These are phyloP conservation scores for Augochlorella aurata DNA, from an alignment of 2,888 invertebrate genomes.

Conservation along the genomic window DNA sequence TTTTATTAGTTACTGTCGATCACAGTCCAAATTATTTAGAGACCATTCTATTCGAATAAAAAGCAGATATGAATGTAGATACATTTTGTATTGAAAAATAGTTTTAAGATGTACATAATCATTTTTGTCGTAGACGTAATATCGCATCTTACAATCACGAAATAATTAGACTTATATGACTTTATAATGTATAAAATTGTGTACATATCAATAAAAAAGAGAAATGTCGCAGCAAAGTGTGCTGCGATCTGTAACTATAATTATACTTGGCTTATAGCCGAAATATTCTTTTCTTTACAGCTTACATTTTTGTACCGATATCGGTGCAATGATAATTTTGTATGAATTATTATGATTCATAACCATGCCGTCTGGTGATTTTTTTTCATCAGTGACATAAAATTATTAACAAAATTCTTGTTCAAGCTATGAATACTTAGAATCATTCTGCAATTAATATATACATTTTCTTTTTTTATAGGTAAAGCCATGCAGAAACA, in stretches of 20 bases:
- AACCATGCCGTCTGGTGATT: background rate
- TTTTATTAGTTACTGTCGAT: background rate
- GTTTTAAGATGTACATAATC: background rate
- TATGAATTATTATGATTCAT: slow-evolving; percentile 12
- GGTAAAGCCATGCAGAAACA: slow-evolving; percentile 82
- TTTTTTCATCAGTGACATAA: background rate
- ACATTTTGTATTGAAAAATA: background rate
- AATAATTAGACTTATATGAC: background rate
- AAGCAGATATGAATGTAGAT: background rate
- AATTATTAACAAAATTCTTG: background rate
- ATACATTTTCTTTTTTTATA: slow-evolving; percentile 49
- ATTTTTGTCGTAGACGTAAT: background rate
- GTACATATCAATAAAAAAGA: slow-evolving; percentile 51
- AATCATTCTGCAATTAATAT: background rate
- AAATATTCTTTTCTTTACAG: slow-evolving; percentile 73
- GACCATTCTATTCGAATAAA: background rate
- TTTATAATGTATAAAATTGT: slow-evolving; percentile 6
- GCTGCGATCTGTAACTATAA: slow-evolving; percentile 72
- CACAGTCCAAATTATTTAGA: background rate
- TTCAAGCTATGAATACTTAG: background rate
- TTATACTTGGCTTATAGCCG: slow-evolving; percentile 76
- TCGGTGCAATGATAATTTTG: slow-evolving; percentile 42
- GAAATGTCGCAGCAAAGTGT: slow-evolving; percentile 66
- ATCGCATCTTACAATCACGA: background rate
- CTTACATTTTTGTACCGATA: slow-evolving; percentile 60